A percentile compares a stretch with the other conserved stretches of the same genome.
Evolutionary conservation across 2,888 invertebrate species (phyloP).

Genomic region (Xanthia togata): DNA sequence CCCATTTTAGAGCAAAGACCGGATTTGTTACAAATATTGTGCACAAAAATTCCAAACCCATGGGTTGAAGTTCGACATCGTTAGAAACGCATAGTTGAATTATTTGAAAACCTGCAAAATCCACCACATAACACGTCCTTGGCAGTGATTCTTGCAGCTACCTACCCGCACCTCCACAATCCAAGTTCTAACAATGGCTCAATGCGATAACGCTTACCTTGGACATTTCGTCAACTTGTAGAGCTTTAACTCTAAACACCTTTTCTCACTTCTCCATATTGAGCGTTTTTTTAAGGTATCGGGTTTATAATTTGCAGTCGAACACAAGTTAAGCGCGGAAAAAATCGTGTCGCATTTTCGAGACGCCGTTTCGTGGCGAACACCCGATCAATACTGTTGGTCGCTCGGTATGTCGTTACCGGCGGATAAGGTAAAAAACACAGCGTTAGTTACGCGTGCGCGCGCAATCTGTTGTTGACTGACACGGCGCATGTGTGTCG

Average conservation of each 20-base stretch:
- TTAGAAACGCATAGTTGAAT: neutral
- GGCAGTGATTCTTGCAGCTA: constrained; percentile 78
- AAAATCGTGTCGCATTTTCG: constrained; percentile 80
- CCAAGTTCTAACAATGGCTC: constrained; percentile 65
- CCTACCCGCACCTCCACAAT: constrained; percentile 74
- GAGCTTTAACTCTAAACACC: constrained; percentile 70
- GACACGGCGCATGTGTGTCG: constrained; percentile 83
- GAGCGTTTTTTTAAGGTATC: constrained; percentile 48
- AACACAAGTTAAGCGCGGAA: constrained; percentile 77
- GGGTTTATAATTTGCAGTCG: constrained; percentile 64
- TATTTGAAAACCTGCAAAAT: constrained; percentile 30
- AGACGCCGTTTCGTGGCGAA: constrained; percentile 83
- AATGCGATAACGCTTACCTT: constrained; percentile 81
- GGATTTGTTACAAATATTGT: neutral
- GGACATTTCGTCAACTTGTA: constrained; percentile 83
- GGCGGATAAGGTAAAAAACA: constrained; percentile 85
- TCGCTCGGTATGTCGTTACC: constrained; percentile 75
- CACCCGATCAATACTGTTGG: constrained; percentile 88
- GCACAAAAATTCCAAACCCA: neutral
- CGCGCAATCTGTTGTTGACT: constrained; percentile 88
- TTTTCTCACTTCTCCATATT: constrained; percentile 78
- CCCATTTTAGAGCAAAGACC: neutral
- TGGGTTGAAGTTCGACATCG: neutral
- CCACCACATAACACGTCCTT: constrained; percentile 65
- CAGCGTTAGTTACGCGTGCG: constrained; percentile 82